Evolutionary conservation across 1,140 invertebrate genomes (phyloP).

Genomic region (Acromyrmex echinatior): DNA sequence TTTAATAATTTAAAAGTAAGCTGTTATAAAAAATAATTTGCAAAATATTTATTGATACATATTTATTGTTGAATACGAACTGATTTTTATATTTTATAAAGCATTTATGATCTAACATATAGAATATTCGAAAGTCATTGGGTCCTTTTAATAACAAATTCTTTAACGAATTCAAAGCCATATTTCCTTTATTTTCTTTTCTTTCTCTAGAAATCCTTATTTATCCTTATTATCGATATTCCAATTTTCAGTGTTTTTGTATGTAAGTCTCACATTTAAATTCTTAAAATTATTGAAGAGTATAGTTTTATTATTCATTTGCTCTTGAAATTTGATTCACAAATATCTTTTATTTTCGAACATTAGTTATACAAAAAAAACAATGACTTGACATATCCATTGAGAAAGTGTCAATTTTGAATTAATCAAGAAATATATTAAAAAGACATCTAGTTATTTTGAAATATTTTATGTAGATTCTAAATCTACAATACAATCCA

Average conservation of each 20-base stretch:
- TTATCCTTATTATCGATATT: background rate
- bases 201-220: background rate
- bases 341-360: background rate
- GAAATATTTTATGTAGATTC: background rate
- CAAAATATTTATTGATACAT: conserved; percentile 44
- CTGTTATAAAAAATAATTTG: conserved; percentile 13
- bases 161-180: background rate
- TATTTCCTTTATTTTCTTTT: background rate
- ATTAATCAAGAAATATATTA: background rate
- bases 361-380: background rate
- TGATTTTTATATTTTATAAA: background rate
- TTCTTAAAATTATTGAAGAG: background rate
- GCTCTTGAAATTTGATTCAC: background rate
- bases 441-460: conserved; percentile 28
- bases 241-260: background rate
- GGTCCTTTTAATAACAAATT: background rate
- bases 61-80: conserved; percentile 8
- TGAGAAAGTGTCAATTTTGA: background rate
- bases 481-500: background rate
- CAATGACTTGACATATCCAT: background rate
- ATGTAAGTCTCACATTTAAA: background rate
- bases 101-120: background rate
- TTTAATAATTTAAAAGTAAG: conserved; percentile 13
- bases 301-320: background rate
- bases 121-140: background rate